Evolutionary conservation across 2,797 vertebrate species (phyloP).

Genomic region (Anguilla obscura): DNA sequence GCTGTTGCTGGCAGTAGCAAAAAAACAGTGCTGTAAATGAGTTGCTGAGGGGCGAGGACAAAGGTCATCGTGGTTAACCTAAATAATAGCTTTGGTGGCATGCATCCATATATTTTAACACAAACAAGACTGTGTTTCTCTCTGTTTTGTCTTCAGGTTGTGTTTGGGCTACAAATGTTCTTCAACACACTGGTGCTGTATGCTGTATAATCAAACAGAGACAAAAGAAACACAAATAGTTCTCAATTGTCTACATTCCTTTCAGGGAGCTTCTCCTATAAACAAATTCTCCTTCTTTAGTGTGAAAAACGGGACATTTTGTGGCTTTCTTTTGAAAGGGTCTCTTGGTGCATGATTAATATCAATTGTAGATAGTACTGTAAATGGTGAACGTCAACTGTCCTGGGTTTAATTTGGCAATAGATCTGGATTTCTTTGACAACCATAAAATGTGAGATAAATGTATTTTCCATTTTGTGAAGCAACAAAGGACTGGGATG

Average conservation of each 20-base stretch:
- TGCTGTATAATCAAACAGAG: conserved; percentile 5
- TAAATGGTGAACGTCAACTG: too few relatives aligned
- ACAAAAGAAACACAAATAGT: conserved; percentile 7
- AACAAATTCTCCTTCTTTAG: neutral
- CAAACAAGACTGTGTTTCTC: neutral
- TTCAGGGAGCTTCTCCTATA: neutral
- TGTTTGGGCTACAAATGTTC: conserved; percentile 20
- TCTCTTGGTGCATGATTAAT: neutral
- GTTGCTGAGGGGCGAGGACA: neutral
- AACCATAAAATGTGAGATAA: neutral
- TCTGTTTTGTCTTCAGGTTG: neutral
- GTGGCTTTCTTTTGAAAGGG: neutral
- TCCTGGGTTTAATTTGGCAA: too few relatives aligned
- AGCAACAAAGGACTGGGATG: neutral
- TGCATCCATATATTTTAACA: neutral
- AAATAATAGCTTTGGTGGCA: neutral
- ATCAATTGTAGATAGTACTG: neutral
- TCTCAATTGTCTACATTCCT: neutral
- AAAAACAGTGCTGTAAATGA: neutral
- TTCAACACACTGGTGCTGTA: neutral
- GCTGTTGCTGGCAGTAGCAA: neutral
- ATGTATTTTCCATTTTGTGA: conserved; percentile 10
- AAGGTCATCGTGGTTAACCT: neutral
- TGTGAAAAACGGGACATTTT: conserved; percentile 5
- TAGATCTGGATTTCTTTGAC: neutral